Evolutionary conservation across 1,140 invertebrate species (phyloP), one percentile per base, ranked within the genome.

Genomic region (Galendromus occidentalis): DNA sequence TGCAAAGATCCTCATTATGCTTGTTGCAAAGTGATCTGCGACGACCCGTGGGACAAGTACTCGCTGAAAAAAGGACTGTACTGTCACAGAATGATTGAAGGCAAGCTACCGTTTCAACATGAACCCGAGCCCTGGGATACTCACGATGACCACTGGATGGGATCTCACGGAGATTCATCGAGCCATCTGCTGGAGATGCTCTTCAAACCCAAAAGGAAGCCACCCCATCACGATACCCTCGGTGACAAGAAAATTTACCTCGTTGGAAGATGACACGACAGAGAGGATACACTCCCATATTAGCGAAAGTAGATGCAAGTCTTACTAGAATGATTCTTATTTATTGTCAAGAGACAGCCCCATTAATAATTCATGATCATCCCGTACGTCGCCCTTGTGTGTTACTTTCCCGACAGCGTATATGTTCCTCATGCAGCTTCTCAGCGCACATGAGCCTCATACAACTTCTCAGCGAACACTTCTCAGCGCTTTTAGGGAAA

Each of bases 1-100:
- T 59, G 51, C 51, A 59, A 59, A 59, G 51, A 59, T 25, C 51
- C 51, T 20, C 51, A 59, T 22, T 59, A 59, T 22, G 51, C 51
- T 14, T 59, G 51, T 33, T 59, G 51, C 22, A 59, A 25, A 22
- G 51, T 59, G 22, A 59, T 59, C 20, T 59, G 51, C 20, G 51
- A 59, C 9, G 51, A 59, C 25, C 51, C 51, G 25, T 59, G 51
- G 51, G 51, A 59, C 14, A 59, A 59, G 9, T 22, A 59, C 25
- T 59, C 51, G 2, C 25, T 59, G 14, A 59, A 59, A 59, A 59
- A 25, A 33, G 51, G 51, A 14, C 20, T 59, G 17, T 59, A 59
- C 33, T 59, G 51, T 59, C 51, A 59, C 20, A 25, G 51, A 2
- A 59, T 59, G 51, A 33, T 59, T 59, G 51, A 59, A 22, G 51